phyloP scores from a whole-genome alignment of 2,113 vertebrate species.

The Hippocampus zosterae region DNA sequence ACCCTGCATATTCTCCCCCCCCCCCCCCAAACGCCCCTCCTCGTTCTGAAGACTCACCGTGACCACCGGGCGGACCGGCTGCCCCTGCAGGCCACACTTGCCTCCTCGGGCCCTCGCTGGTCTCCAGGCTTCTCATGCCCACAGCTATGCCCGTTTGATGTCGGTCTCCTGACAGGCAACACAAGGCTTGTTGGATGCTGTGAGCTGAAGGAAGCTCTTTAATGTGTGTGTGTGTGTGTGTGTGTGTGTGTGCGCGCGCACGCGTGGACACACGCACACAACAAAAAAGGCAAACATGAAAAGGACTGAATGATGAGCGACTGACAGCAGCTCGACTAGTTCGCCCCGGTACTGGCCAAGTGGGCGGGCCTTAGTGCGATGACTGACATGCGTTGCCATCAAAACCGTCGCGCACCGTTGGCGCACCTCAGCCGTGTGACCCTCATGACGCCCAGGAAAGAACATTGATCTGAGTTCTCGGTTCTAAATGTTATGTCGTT shows the following conservation, averaged over 20 bases:
- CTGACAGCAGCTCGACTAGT: constrained; percentile 58
- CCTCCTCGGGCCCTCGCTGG: constrained; percentile 13
- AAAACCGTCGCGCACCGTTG: background rate
- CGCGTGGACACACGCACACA: constrained; percentile 34
- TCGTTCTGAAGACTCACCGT: constrained; percentile 36
- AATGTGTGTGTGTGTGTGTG: constrained; percentile 14
- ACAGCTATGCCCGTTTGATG: constrained; percentile 66
- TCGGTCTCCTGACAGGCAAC: constrained; percentile 62
- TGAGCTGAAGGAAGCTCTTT: constrained; percentile 3
- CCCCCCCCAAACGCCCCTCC: constrained; percentile 27
- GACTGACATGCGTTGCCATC: constrained; percentile 55
- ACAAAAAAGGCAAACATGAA: constrained; percentile 62
- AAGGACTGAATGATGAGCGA: constrained; percentile 64
- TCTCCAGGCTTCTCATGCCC: constrained; percentile 66
- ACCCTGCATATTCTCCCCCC: constrained; percentile 15
- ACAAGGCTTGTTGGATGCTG: constrained; percentile 43
- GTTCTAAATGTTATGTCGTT: no score
- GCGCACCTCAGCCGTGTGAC: background rate
- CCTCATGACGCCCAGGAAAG: no score
- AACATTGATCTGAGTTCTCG: no score
- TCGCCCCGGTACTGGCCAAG: constrained; percentile 32
- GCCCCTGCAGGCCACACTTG: constrained; percentile 13
- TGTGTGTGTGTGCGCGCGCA: constrained; percentile 26
- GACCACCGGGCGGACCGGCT: constrained; percentile 2
- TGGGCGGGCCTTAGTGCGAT: constrained; percentile 45